Base-by-base conservation (phyloP, 2,113 vertebrate species). In the Tyrannus savana region DNA sequence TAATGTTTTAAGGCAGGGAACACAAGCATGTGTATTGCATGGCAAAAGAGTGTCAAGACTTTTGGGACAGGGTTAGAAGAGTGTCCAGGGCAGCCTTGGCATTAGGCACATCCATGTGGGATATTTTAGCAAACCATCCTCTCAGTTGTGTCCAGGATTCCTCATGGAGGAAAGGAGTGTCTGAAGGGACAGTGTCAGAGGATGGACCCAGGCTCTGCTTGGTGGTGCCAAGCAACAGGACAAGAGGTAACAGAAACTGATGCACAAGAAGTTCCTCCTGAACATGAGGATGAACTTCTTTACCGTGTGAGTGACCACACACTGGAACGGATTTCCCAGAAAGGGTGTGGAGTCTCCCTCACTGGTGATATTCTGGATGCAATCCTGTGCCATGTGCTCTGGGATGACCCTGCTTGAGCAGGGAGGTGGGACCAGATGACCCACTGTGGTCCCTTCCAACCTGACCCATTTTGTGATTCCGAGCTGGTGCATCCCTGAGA, bases 1-100 rank as follows among this genome's bases (percentile, higher is more conserved):
- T 0, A 25, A 46, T 18, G 62, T 28, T 79, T 50, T 9, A 53
- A 0, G 44, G 52, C 50, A 56, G 53, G 35, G 72, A 56, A 59
- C n/a, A 52, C 30, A 39, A 56, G 55, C 39, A 39, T 0, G 1
- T 28, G 78, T 10, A 31, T 2, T 31, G 60, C 24, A 12, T 0
- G 15, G 80, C 28, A 35, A 23, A 74, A 37, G 25, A 17, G 12
- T 49, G n/a, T 4, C 35, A 75, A 33, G 71, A 7, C 12, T 47
- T 53, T 68, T 6, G 53, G 76, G 76, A 42, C 5, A 64, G 37
- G 33, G 39, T 64, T 42, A 42, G 62, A 42, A 13, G 23, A 60
- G 27, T 12, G 44, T 31, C 28, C 44, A 60, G 44, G 53, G 53
- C 33, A 83, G 53, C 24, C 35, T 46, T 41, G 55, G 58, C 42